Percentiles rank a stretch among this genome's conserved stretches.
phyloP scores from a whole-genome alignment of 1,140 invertebrate genomes.

The Dendroctonus valens region DNA sequence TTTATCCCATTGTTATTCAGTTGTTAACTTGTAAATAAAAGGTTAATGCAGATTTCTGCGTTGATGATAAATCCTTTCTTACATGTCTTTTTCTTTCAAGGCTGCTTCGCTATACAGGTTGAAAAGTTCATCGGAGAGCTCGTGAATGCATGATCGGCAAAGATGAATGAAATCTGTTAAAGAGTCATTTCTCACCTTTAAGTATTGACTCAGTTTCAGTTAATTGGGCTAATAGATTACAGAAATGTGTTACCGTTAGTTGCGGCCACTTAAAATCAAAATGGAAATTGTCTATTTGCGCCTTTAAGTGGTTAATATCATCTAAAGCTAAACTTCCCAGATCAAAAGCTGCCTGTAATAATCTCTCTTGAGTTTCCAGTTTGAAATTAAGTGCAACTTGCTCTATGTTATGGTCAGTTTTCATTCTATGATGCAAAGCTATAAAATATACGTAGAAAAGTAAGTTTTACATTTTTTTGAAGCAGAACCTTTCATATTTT shows the following conservation, averaged over 20 bases:
- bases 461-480: background rate
- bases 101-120: constrained; percentile 16
- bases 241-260: constrained; percentile 21
- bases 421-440: constrained; percentile 22
- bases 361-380: constrained; percentile 14
- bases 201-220: constrained; percentile 6
- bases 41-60: background rate
- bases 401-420: constrained; percentile 30
- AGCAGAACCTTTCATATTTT: constrained; percentile 20
- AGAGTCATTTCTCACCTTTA: constrained; percentile 9
- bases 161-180: constrained; percentile 36
- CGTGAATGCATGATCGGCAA: constrained; percentile 35
- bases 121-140: constrained; percentile 33
- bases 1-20: too few species aligned
- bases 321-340: constrained; percentile 21
- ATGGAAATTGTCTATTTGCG: constrained; percentile 22
- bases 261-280: constrained; percentile 28
- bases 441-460: constrained; percentile 8
- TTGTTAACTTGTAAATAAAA: background rate
- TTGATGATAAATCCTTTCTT: constrained; percentile 16
- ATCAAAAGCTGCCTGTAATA: constrained; percentile 21
- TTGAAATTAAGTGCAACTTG: constrained; percentile 14
- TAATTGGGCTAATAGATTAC: background rate
- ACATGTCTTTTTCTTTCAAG: constrained; percentile 35
- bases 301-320: constrained; percentile 27